Percentiles rank a stretch among this genome's conserved stretches.
Conservation (phyloP, 2,888 invertebrate species). For the Bugula neritina region DNA sequence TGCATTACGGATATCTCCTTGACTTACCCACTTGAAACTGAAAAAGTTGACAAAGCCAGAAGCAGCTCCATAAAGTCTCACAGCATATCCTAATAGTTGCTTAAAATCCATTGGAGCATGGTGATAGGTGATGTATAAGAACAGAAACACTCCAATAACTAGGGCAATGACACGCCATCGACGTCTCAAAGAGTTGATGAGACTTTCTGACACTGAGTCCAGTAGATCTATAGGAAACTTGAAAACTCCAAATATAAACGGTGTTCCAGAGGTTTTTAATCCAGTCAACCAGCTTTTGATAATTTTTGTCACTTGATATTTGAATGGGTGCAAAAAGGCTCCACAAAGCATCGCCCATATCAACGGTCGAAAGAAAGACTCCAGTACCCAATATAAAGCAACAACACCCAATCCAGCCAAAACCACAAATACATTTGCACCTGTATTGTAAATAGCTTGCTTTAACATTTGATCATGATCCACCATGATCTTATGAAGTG, state of each 20-base stretch:
- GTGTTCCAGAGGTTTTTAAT: slow-evolving; percentile 49
- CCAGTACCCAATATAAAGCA: slow-evolving; percentile 58
- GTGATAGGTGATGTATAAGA: slow-evolving; percentile 63
- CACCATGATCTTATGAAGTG: background rate
- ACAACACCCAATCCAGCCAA: slow-evolving; percentile 60
- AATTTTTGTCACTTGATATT: slow-evolving; percentile 69
- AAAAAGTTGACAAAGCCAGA: slow-evolving; percentile 44
- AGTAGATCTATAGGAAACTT: slow-evolving; percentile 67
- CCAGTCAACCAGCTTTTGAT: slow-evolving; percentile 68
- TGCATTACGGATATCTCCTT: no score
- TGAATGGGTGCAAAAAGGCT: slow-evolving; percentile 93
- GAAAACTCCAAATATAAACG: slow-evolving; percentile 54
- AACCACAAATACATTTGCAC: slow-evolving; percentile 70
- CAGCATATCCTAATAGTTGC: slow-evolving; percentile 31
- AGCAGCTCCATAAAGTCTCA: slow-evolving; percentile 34
- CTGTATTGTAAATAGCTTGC: slow-evolving; percentile 82
- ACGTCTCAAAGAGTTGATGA: slow-evolving; percentile 66
- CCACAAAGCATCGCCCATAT: slow-evolving; percentile 94
- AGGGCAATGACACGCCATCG: slow-evolving; percentile 62
- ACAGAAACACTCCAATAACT: slow-evolving; percentile 53
- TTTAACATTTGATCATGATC: slow-evolving; percentile 75
- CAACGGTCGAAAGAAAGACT: slow-evolving; percentile 85
- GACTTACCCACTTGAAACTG: slow-evolving; percentile 50
- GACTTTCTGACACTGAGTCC: slow-evolving; percentile 68
- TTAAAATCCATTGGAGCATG: slow-evolving; percentile 61